Conservation (phyloP, 2,888 invertebrate species). For the Tetranychus truncatus region DNA sequence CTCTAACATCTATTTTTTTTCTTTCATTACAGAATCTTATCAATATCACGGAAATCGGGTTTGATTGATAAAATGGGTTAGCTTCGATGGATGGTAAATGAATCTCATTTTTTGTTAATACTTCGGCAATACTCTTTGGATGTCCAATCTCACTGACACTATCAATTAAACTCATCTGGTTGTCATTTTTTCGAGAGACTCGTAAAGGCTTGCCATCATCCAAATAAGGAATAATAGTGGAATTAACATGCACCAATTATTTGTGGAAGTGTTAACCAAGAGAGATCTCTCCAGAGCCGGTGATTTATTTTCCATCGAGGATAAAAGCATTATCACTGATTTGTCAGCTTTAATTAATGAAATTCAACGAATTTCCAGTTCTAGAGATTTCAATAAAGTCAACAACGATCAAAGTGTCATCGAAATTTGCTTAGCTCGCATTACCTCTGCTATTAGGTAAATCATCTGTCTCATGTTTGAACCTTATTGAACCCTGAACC, state of each 20-base stretch:
- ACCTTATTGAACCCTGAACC: not conserved
- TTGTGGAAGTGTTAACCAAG: constrained; percentile 70
- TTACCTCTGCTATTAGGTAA: constrained; percentile 66
- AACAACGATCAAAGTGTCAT: constrained; percentile 84
- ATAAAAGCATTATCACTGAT: constrained; percentile 65
- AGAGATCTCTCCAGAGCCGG: constrained; percentile 74
- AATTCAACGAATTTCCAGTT: constrained; percentile 52
- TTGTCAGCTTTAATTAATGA: constrained; percentile 58
- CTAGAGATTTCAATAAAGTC: constrained; percentile 61
- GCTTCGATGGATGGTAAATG: too few species aligned
- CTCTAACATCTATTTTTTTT: too few species aligned
- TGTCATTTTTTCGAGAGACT: too few species aligned
- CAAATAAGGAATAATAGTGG: too few species aligned
- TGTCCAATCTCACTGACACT: too few species aligned
- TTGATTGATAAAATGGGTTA: too few species aligned
- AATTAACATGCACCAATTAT: constrained; percentile 59
- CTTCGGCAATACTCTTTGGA: too few species aligned
- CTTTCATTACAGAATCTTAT: too few species aligned
- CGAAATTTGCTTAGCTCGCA: constrained; percentile 77
- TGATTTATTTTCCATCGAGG: constrained; percentile 69
- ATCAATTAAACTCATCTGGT: too few species aligned
- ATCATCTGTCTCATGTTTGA: not conserved
- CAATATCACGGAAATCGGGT: too few species aligned
- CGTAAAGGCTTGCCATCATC: too few species aligned
- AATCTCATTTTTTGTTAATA: too few species aligned